These are phyloP conservation scores for Gobiocypris rarus DNA, from an alignment of 2,113 vertebrate species.

Conservation along the genomic window DNA sequence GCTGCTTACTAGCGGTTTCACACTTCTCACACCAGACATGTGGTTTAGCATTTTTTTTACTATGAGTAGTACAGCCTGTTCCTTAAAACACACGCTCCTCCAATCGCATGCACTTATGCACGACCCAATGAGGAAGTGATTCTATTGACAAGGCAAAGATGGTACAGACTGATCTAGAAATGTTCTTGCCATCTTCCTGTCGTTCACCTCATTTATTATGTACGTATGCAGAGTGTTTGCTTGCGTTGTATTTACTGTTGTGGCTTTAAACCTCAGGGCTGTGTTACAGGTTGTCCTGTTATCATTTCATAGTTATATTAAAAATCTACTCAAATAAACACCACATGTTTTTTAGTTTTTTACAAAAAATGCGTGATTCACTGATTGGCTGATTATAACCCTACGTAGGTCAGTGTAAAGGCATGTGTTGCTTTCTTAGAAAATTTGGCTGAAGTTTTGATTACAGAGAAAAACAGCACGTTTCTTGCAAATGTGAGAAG, in stretches of 20 bases:
- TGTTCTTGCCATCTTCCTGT: constrained; percentile 21
- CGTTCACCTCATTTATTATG: not conserved
- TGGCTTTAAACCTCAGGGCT: not conserved
- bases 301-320: not conserved
- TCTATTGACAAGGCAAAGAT: not conserved
- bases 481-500: not conserved
- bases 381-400: not conserved
- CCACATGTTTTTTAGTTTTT: not conserved
- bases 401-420: not conserved
- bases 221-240: not conserved
- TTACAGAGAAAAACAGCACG: not conserved
- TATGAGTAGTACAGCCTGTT: constrained; percentile 39
- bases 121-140: constrained; percentile 16
- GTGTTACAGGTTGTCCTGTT: not conserved
- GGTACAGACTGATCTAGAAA: constrained; percentile 28
- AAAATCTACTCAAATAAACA: not conserved
- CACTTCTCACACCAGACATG: constrained; percentile 63
- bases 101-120: constrained; percentile 14
- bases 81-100: constrained; percentile 27
- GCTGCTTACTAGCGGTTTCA: constrained; percentile 60
- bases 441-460: not conserved
- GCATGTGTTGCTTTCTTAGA: not conserved
- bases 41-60: constrained; percentile 47
- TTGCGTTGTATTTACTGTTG: not conserved
- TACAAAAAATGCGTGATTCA: not conserved